These are phyloP conservation scores for Cotesia congregata DNA, from an alignment of 2,888 invertebrate genomes.

Conservation along the genomic window DNA sequence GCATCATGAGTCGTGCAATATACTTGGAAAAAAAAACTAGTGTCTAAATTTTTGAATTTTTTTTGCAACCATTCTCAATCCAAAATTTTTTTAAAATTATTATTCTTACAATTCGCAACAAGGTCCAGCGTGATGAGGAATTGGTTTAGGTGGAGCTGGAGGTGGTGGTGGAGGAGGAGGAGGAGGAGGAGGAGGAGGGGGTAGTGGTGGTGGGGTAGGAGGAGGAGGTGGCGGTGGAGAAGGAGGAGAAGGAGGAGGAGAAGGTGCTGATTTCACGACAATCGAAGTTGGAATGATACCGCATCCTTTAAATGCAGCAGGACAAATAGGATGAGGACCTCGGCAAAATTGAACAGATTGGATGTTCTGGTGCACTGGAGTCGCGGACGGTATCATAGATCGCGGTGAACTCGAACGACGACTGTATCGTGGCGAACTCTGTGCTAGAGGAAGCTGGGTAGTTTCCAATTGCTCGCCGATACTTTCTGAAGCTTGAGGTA, in stretches of 20 bases:
- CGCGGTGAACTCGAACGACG: constrained; percentile 27
- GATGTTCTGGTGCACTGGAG: neutral
- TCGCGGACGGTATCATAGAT: neutral
- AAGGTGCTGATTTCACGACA: neutral
- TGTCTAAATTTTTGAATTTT: no score
- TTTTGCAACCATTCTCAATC: constrained; percentile 9
- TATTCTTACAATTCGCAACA: constrained; percentile 55
- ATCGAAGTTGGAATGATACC: neutral
- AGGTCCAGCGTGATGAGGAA: constrained; percentile 41
- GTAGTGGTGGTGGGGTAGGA: no score
- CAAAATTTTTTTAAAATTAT: neutral
- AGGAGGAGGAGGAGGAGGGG: neutral
- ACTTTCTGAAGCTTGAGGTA: neutral
- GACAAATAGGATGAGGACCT: neutral
- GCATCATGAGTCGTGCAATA: no score
- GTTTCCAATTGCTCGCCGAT: neutral
- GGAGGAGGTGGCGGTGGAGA: neutral
- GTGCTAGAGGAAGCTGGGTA: neutral
- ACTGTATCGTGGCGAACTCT: neutral
- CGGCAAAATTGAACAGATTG: neutral
- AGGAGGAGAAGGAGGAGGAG: neutral
- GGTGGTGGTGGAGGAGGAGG: neutral
- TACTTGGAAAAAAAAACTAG: no score
- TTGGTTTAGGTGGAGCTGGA: neutral
- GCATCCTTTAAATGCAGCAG: neutral